Conservation (phyloP, 2,113 vertebrate genomes). For the Cryptotis parvus region DNA sequence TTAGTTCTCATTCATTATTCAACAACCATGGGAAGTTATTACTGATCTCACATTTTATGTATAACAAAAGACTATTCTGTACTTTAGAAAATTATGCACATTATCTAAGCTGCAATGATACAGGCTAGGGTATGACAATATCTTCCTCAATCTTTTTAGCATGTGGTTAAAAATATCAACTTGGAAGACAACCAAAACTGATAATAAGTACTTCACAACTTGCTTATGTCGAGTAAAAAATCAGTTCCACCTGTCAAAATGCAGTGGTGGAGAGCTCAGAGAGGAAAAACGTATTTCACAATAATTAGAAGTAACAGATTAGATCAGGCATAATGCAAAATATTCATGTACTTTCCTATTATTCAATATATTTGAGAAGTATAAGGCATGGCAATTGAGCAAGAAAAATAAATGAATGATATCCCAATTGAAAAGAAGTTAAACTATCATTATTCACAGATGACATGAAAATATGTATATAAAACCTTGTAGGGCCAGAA, state of each 20-base stretch:
- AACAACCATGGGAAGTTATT: neutral
- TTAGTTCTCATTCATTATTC: slow-evolving; percentile 17
- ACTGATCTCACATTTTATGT: neutral
- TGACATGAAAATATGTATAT: too few relatives aligned
- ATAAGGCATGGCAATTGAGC: too few relatives aligned
- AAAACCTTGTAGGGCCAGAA: too few relatives aligned
- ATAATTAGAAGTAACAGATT: neutral
- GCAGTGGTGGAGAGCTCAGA: neutral
- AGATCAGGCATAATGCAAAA: too few relatives aligned
- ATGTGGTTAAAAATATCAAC: neutral
- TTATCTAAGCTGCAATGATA: too few relatives aligned
- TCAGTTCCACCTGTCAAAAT: neutral
- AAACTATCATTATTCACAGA: too few relatives aligned
- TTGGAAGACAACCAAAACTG: neutral
- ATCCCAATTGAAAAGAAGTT: too few relatives aligned
- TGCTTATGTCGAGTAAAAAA: neutral
- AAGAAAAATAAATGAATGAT: too few relatives aligned
- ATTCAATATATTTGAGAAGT: too few relatives aligned
- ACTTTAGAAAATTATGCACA: neutral
- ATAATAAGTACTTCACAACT: neutral
- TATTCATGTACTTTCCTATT: too few relatives aligned
- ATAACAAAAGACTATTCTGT: too few relatives aligned
- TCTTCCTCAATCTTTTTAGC: neutral
- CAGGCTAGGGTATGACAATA: neutral
- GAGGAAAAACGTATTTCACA: neutral